Percentiles rank a stretch among this genome's conserved stretches.
Evolutionary conservation across 2,797 vertebrate species (phyloP).

Genomic region (Antrozous pallidus): DNA sequence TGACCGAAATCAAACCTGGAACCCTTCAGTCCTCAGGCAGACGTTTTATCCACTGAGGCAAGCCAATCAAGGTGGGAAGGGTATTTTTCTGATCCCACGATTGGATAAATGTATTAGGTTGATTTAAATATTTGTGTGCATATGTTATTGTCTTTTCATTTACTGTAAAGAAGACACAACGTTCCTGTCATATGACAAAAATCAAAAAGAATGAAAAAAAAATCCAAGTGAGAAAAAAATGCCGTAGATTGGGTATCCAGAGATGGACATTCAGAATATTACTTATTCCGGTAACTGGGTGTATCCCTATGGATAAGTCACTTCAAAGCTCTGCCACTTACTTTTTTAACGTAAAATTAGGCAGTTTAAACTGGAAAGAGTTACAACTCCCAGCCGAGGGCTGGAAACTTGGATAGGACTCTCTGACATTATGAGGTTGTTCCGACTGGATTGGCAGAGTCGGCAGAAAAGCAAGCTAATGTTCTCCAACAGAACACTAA

Average conservation of each 20-base stretch:
- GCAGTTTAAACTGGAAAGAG: not conserved
- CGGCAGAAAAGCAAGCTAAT: slow-evolving; percentile 52
- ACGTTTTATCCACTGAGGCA: too few relatives aligned
- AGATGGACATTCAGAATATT: not conserved
- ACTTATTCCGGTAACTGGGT: not conserved
- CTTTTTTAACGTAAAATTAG: slow-evolving; percentile 3
- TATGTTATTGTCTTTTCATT: not conserved
- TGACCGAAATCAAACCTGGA: too few relatives aligned
- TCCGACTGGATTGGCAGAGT: not conserved
- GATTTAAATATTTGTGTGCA: not conserved
- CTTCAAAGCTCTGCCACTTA: not conserved
- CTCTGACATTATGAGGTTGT: not conserved
- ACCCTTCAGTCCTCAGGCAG: too few relatives aligned
- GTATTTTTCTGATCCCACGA: not conserved
- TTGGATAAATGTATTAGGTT: not conserved
- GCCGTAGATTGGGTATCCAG: not conserved
- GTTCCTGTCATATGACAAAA: not conserved
- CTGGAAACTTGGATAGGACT: slow-evolving; percentile 11
- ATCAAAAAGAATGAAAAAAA: not conserved
- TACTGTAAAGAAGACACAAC: not conserved
- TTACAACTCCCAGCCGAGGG: not conserved
- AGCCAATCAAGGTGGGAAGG: too few relatives aligned
- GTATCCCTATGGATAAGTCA: not conserved
- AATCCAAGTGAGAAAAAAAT: not conserved
- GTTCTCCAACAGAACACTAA: slow-evolving; percentile 37